Base-by-base conservation (phyloP, 2,113 vertebrate species). In the Hemichromis elongatus region DNA sequence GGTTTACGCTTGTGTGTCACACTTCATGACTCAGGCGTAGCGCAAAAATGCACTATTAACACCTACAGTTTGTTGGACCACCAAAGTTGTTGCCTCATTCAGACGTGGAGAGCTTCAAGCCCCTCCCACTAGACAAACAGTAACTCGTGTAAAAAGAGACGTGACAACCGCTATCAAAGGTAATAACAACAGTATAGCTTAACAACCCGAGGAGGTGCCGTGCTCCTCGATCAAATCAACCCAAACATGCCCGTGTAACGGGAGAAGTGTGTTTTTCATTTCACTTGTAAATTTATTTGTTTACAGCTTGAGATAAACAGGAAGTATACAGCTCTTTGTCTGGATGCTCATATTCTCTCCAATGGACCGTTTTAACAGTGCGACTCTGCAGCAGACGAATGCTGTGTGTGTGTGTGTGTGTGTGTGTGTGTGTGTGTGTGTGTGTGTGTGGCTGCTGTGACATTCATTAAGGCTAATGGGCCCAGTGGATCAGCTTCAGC, bases 391-490 rank as follows among this genome's bases (percentile, higher is more conserved):
- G 50, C 52, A 35, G 77, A 56, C 24, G 83, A 21, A 54, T 55
- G 63, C 45, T 14, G 19, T 24, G 33, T 40, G 30, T n/a, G 42
- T n/a, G 75, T 40, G 68, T 47, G 66, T 16, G 37, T 45, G n/a
- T 42, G 16, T 3, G 56, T 19, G 5, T 56, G n/a, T 6, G 63
- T n/a, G 66, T 68, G 63, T 66, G 61, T 66, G 33, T 13, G 26
- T 33, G 13, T 52, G 82, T 2, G 16, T 50, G 47, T 19, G 2
- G 7, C 50, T 45, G 73, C 68, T 77, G 70, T 79, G 80, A 68
- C 2, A n/a, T 80, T 87, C 79, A 88, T 88, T 85, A 80, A 42
- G 0, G 40, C 61, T 87, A 88, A 89, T 88, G 84, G 84, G 19
- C 85, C 78, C 79, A 26, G 87, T 45, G 79, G 86, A 81, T 81